Base-by-base conservation (phyloP, 2,797 vertebrate genomes). In the Takifugu rubripes region DNA sequence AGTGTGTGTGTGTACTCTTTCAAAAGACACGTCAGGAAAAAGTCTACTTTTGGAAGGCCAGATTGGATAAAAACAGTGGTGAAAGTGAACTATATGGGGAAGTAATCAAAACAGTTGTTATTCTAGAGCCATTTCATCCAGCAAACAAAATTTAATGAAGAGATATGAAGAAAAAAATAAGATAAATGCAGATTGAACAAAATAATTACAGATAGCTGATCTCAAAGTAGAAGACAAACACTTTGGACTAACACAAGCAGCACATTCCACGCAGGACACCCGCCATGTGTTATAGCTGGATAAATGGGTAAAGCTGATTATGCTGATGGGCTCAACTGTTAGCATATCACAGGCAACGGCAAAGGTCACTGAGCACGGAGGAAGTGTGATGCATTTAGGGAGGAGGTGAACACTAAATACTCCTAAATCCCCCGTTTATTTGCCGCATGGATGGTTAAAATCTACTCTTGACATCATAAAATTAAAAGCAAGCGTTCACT, bases 401-500 rank as follows among this genome's bases (percentile, higher is more conserved):
- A 90, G 93, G 94, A 95, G 93, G 93, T 95, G 96, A 96, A 95
- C 95, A 96, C 94, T 96, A 96, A 97, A 94, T 96, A 96, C 94
- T 94, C 93, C 92, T 94, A 94, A 48, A 95, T 94, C 85, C 94
- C 92, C 79, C 90, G 91, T 94, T 96, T 96, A 98, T 98, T 98
- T 97, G 93, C 94, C 91, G 92, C 95, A 92, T 98, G 95, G 92
- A 83, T 95, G 95, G 93, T 92, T 96, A 96, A 95, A 96, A 95
- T 94, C 92, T 95, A 97, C 94, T 96, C 93, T 94, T 93, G 91
- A 93, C 90, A 92, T 92, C 94, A 94, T 96, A 96, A 97, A 97
- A 96, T 97, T 96, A 97, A 95, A 96, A 93, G 90, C 88, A 87
- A 93, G 89, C 89, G 91, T 92, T 93, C 94, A 90, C 88, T 85